Percentiles rank a stretch among this genome's conserved stretches.
phyloP scores from a whole-genome alignment of 2,888 invertebrate species.

The Dryococelus australis region DNA sequence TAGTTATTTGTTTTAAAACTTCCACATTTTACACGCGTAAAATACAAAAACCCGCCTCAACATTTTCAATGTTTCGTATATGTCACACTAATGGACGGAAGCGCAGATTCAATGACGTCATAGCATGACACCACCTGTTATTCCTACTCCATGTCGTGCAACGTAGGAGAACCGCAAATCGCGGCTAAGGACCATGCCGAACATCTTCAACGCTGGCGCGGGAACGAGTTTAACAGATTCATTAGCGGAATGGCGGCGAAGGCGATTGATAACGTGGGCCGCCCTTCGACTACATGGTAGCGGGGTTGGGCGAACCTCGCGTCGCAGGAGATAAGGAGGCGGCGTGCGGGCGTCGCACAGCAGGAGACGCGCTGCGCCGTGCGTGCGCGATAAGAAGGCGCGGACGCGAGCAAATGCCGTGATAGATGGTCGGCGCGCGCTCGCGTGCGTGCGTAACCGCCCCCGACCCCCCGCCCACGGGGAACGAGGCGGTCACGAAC shows the following conservation, averaged over 20 bases:
- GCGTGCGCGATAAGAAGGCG: neutral
- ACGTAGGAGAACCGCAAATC: too few relatives aligned
- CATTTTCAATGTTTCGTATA: too few relatives aligned
- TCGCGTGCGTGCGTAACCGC: neutral
- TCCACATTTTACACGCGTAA: too few relatives aligned
- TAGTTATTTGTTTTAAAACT: too few relatives aligned
- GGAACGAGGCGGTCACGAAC: too few relatives aligned
- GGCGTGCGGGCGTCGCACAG: neutral
- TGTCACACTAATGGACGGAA: too few relatives aligned
- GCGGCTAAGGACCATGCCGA: too few relatives aligned
- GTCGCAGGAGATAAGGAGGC: neutral
- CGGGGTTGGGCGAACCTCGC: neutral
- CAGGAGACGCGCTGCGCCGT: neutral
- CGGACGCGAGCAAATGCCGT: neutral
- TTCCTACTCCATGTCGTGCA: too few relatives aligned
- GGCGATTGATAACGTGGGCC: neutral
- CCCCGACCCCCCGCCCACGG: neutral
- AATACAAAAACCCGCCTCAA: too few relatives aligned
- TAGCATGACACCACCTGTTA: too few relatives aligned
- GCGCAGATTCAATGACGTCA: too few relatives aligned
- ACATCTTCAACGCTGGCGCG: neutral
- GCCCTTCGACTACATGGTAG: neutral
- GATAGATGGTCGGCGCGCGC: neutral
- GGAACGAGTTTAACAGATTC: neutral
- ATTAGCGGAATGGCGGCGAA: neutral